A percentile compares a stretch with the other conserved stretches of the same genome.
Evolutionary conservation across 2,113 vertebrate species (phyloP).

Genomic region (Centropus bengalensis): DNA sequence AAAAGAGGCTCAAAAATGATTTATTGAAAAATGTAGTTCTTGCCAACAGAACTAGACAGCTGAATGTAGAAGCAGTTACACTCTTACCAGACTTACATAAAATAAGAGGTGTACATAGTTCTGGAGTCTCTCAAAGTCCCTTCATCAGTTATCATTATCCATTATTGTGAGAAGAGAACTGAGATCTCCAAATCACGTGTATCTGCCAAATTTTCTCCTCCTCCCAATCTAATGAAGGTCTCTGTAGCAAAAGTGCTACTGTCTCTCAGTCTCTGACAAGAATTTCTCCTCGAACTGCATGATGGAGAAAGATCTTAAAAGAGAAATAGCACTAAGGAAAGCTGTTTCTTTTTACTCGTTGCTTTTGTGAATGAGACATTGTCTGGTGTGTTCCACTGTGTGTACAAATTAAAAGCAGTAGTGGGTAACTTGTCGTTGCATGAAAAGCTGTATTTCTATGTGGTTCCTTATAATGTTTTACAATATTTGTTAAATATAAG

Average conservation of each 20-base stretch:
- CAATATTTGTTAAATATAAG: not conserved
- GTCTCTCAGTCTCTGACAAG: constrained; percentile 10
- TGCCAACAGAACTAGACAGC: constrained; percentile 36
- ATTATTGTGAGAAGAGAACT: constrained; percentile 24
- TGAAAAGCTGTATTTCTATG: not conserved
- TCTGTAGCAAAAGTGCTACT: constrained; percentile 42
- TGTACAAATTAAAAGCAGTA: not conserved
- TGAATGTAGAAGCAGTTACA: constrained; percentile 39
- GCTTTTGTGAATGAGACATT: not conserved
- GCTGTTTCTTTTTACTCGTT: constrained; percentile 11
- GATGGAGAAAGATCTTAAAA: constrained; percentile 28
- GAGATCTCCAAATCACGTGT: not conserved
- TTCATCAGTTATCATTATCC: constrained; percentile 56
- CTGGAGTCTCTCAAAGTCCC: constrained; percentile 48
- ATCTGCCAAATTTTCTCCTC: constrained; percentile 2
- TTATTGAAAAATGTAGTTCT: constrained; percentile 60
- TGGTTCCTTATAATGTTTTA: not conserved
- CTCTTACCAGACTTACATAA: constrained; percentile 65
- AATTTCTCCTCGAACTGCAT: not conserved
- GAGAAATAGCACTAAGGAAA: constrained; percentile 22
- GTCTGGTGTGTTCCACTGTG: not conserved
- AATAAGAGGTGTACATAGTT: constrained; percentile 29
- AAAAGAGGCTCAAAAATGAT: constrained; percentile 62
- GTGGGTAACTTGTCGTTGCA: not conserved
- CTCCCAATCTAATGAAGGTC: constrained; percentile 4